A percentile compares a stretch with the other conserved stretches of the same genome.
Conservation (phyloP, 2,797 vertebrate genomes). For the Mus spretus region DNA sequence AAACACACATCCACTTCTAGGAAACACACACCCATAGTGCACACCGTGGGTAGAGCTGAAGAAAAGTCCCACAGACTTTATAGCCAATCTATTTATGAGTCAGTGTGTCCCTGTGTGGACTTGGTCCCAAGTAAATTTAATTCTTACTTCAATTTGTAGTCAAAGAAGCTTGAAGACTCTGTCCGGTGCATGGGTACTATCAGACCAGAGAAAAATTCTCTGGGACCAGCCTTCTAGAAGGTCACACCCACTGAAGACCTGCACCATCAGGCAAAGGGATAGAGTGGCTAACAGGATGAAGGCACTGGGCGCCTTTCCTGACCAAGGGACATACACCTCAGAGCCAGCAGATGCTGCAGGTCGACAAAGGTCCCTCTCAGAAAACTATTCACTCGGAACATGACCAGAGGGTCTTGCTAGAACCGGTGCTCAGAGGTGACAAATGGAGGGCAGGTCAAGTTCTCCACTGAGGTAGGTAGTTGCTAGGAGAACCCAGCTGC, state of each 20-base stretch:
- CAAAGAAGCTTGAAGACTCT: background rate
- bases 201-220: background rate
- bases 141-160: background rate
- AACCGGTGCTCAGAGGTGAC: background rate
- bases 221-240: background rate
- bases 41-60: background rate
- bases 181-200: background rate
- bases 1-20: background rate
- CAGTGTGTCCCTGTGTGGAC: background rate
- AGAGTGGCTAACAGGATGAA: background rate
- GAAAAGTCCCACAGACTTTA: background rate
- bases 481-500: background rate
- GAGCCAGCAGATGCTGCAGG: background rate
- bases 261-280: background rate
- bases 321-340: background rate
- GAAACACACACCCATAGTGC: background rate
- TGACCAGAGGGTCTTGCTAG: background rate
- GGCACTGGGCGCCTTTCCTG: background rate
- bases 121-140: background rate
- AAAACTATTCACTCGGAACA: background rate
- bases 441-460: background rate
- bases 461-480: background rate
- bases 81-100: background rate
- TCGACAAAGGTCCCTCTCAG: background rate
- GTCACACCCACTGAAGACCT: background rate